These are phyloP conservation scores for Apus apus DNA, from an alignment of 2,113 vertebrate genomes.

Conservation along the genomic window DNA sequence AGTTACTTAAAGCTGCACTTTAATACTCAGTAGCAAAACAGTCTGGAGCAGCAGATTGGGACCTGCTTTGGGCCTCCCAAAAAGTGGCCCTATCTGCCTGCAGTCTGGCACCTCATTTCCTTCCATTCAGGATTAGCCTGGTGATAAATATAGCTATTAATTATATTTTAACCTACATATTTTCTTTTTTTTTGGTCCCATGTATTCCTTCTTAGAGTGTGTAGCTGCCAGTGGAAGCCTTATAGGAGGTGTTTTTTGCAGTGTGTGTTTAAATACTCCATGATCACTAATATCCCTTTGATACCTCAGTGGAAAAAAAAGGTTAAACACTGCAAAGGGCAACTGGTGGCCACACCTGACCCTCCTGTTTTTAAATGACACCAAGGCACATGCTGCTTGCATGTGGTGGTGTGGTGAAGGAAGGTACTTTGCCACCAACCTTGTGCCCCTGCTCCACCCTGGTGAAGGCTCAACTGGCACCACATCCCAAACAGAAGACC, in stretches of 20 bases:
- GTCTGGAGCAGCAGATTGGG: constrained; percentile 48
- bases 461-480: background rate
- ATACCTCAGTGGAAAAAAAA: background rate
- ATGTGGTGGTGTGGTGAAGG: background rate
- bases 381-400: background rate
- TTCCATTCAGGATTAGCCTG: background rate
- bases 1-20: background rate
- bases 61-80: background rate
- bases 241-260: background rate
- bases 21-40: constrained; percentile 12
- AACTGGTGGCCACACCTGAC: background rate
- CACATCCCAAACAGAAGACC: background rate
- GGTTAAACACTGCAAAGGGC: background rate
- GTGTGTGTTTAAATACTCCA: background rate
- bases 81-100: constrained; percentile 32
- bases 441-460: rapidly evolving
- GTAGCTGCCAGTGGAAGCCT: background rate
- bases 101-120: constrained; percentile 19
- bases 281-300: background rate
- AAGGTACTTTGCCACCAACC: rapidly evolving
- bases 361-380: background rate
- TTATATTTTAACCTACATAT: constrained; percentile 53
- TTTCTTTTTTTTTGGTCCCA: background rate
- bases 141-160: constrained; percentile 50
- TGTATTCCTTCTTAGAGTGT: background rate